These are phyloP conservation scores for Catocala nupta DNA, from an alignment of 2,888 invertebrate species.

Conservation along the genomic window DNA sequence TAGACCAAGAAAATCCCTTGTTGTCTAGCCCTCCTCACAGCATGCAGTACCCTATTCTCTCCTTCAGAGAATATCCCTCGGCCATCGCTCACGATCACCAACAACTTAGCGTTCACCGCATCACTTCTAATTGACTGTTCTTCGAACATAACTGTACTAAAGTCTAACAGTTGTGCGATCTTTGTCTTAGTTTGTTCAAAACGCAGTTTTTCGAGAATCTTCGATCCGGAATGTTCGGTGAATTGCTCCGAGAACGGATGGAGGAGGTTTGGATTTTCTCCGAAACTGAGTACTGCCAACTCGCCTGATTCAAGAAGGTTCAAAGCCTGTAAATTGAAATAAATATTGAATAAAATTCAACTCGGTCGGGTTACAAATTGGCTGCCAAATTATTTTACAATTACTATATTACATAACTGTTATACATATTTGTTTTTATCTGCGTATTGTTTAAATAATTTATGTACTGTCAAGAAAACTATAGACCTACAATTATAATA, in stretches of 20 bases:
- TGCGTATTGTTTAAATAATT: too few species aligned
- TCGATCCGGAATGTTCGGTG: constrained; percentile 94
- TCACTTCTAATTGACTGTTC: constrained; percentile 82
- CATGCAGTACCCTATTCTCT: constrained; percentile 90
- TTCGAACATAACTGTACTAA: constrained; percentile 89
- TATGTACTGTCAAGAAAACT: too few species aligned
- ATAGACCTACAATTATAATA: too few species aligned
- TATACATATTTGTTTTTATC: background rate
- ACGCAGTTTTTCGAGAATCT: constrained; percentile 92
- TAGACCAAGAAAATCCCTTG: constrained; percentile 97
- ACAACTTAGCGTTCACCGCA: constrained; percentile 91
- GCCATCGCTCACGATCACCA: constrained; percentile 98
- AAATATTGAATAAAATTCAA: background rate
- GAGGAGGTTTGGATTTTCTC: constrained; percentile 94
- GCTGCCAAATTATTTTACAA: too few species aligned
- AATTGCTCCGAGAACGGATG: constrained; percentile 95
- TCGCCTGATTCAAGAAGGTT: constrained; percentile 98
- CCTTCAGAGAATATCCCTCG: constrained; percentile 97
- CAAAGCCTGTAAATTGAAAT: constrained; percentile 88
- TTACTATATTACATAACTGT: too few species aligned
- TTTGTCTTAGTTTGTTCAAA: constrained; percentile 97
- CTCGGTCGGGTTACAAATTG: background rate
- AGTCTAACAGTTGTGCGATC: constrained; percentile 93
- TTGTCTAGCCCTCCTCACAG: constrained; percentile 93
- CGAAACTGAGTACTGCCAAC: constrained; percentile 96